Percentiles rank a stretch among this genome's conserved stretches.
Conservation (phyloP, 2,888 invertebrate genomes). For the Thyatira batis region DNA sequence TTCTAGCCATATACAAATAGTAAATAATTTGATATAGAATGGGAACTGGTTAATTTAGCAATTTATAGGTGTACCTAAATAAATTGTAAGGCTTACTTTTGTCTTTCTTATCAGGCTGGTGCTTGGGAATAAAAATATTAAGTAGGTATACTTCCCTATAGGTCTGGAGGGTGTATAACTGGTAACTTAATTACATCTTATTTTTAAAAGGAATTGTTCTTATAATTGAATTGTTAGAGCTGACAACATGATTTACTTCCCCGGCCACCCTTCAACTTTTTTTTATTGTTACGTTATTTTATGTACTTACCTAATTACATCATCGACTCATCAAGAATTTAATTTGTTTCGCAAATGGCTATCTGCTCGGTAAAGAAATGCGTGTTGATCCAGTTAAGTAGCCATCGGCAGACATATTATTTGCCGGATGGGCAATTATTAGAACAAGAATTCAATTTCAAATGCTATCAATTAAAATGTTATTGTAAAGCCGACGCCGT, state of each 20-base stretch:
- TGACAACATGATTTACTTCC: not conserved
- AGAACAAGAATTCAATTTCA: not conserved
- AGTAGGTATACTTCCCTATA: not conserved
- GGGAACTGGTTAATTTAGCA: not conserved
- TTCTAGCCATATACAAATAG: constrained; percentile 1
- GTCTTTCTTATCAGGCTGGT: no score
- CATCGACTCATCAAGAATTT: not conserved
- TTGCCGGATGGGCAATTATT: not conserved
- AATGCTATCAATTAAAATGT: not conserved
- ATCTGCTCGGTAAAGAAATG: not conserved
- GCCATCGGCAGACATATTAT: not conserved
- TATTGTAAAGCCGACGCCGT: not conserved
- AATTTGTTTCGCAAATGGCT: not conserved
- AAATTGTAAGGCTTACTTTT: not conserved
- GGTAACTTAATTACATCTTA: not conserved
- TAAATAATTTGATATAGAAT: not conserved
- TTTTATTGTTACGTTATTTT: not conserved
- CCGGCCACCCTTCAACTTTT: not conserved
- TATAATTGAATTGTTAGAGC: not conserved
- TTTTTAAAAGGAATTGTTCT: not conserved
- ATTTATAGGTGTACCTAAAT: not conserved
- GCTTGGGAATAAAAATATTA: no score
- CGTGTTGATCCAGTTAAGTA: not conserved
- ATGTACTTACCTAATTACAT: not conserved
- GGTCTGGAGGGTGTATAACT: no score